These are phyloP conservation scores for Zoanthus sociatus DNA, from an alignment of 92 coral and sea anemone species.

Conservation along the genomic window DNA sequence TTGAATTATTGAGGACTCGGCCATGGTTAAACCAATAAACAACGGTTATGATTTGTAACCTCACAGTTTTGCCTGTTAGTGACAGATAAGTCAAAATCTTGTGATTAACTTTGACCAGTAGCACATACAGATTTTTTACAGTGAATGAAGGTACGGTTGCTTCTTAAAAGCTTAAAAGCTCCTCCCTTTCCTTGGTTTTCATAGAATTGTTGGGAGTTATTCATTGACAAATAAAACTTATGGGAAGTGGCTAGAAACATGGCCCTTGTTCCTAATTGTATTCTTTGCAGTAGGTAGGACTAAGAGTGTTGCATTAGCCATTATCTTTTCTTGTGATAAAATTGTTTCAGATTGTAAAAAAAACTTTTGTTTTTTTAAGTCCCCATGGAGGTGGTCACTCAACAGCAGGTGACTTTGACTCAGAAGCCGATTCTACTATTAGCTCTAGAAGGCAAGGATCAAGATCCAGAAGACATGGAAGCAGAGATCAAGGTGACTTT, in stretches of 20 bases:
- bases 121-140: too few species aligned
- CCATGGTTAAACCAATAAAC: too few species aligned
- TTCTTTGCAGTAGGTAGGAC: too few species aligned
- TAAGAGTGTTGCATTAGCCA: background rate
- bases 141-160: background rate
- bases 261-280: too few species aligned
- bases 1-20: too few species aligned
- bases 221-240: background rate
- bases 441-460: slow-evolving; percentile 89
- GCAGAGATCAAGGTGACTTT: slow-evolving; percentile 80
- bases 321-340: background rate
- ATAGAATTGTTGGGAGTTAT: background rate
- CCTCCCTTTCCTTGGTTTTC: background rate
- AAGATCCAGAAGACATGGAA: slow-evolving; percentile 72
- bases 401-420: slow-evolving; percentile 91
- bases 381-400: slow-evolving; percentile 95
- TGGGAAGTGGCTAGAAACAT: too few species aligned
- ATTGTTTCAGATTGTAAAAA: background rate
- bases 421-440: slow-evolving; percentile 86
- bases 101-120: too few species aligned
- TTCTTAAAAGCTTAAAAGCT: background rate
- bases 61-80: too few species aligned
- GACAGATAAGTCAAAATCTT: too few species aligned
- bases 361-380: slow-evolving; percentile 47
- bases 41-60: too few species aligned